Base-by-base conservation (phyloP, 2,888 invertebrate species). In the Cantharis lateralis region DNA sequence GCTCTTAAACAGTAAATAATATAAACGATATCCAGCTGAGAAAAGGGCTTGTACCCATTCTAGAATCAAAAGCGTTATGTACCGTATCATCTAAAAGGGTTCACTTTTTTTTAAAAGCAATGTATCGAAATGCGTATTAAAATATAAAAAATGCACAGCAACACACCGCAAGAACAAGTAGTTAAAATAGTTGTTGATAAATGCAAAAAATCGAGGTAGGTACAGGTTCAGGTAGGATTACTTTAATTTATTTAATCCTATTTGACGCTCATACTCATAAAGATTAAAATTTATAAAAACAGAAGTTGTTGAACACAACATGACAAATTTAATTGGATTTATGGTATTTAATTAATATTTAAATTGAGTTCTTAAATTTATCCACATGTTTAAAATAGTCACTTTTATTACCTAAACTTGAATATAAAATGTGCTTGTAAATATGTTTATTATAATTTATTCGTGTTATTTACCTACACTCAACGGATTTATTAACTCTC, bases 21-120 rank as follows among this genome's bases (percentile, higher is more conserved):
- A 78, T 75, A 71, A 78, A 78, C 75, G 78, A 74, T 71, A 62
- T 70, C 78, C 78, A 75, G 78, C 78, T 78, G 78, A 78, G 78
- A 74, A 72, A 77, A 77, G 64, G 77, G 77, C 74, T 68, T 74
- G 63, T 77, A 77, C 77, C 77, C 72, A 75, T 71, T 77, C 63
- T 62, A 66, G 16, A 74, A 75, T 75, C 48, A 71, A 78, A 78
- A 78, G 72, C 75, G 16, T 73, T 78, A 75, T 75, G 78, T 78
- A 78, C 78, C 78, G 78, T 78, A 75, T 78, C 78, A 78, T 78
- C 75, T 78, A 78, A 78, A 78, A 75, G 78, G 78, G 75, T 78
- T 75, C 73, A 78, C 18, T 70, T 77, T 70, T 28, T 78, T 48
- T n/a, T 7, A n/a, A 24, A 24, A 20, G 5, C 3, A 20, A 71